Evolutionary conservation across 2,888 invertebrate species (phyloP).

Genomic region (Diabrotica balteata): DNA sequence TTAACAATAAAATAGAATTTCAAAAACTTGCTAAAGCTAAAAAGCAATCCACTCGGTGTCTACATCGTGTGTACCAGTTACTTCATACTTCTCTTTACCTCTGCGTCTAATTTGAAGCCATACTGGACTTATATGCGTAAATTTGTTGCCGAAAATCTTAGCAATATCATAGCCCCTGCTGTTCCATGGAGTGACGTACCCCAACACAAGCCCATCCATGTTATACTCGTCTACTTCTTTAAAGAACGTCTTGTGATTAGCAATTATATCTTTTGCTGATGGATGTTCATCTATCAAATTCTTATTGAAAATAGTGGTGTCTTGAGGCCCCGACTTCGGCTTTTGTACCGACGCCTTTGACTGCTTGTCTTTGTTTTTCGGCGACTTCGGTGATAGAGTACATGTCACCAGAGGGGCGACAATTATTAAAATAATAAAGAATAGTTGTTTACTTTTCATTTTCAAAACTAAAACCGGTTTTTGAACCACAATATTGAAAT

Average conservation of each 20-base stretch:
- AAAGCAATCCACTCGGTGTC: constrained; percentile 83
- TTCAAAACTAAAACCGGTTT: too few species aligned
- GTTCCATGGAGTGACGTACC: constrained; percentile 98
- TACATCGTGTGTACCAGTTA: constrained; percentile 82
- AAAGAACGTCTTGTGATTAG: constrained; percentile 78
- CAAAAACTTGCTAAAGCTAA: too few species aligned
- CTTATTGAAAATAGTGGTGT: constrained; percentile 68
- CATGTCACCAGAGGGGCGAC: constrained; percentile 21
- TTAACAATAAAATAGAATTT: too few species aligned
- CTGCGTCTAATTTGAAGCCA: constrained; percentile 87
- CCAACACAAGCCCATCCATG: constrained; percentile 80
- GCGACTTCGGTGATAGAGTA: constrained; percentile 53
- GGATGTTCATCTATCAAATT: constrained; percentile 74
- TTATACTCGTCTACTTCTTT: constrained; percentile 71
- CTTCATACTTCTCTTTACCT: constrained; percentile 68
- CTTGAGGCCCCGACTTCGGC: constrained; percentile 49
- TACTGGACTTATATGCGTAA: constrained; percentile 90
- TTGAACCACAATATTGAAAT: too few species aligned
- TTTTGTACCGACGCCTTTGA: constrained; percentile 37
- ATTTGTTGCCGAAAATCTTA: constrained; percentile 87
- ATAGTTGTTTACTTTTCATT: too few species aligned
- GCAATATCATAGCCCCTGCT: constrained; percentile 92
- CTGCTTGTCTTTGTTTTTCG: constrained; percentile 42
- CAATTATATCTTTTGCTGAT: constrained; percentile 75
- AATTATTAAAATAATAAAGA: too few species aligned